Base-by-base conservation (phyloP, 1,140 invertebrate species). In the Hyles euphorbiae region DNA sequence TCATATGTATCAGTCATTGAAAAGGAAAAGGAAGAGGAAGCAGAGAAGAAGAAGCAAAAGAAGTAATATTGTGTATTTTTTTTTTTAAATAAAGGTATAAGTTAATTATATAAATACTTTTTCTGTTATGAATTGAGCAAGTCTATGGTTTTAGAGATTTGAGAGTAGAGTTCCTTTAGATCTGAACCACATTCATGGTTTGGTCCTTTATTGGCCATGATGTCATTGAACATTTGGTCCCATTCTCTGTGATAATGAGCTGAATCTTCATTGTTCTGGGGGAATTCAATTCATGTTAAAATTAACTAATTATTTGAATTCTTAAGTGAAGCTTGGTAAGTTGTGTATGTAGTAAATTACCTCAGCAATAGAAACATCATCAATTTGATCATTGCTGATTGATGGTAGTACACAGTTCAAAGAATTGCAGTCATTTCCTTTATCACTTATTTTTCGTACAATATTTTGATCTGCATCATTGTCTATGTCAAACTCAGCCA, bases 11-110 rank as follows among this genome's bases (percentile, higher is more conserved):
- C 93, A 50, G 94, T 97, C 79, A 98, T 99, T 76, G 98, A 99
- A 83, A 98, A 98, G 88, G 98, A 99, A 82, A 99, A 98, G 76
- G 98, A 99, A 90, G 97, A 98, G 76, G 98, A 99, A 85, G 97
- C 96, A 40, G 98, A 99, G 78, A 98, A 98, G 91, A 98, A 99
- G 83, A 99, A 99, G 82, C 95, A 97, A 74, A 98, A 98, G 90
- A 96, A 96, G 90, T 94, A 91, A 92, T 88, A 63, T 64, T 71
- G 61, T 77, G 60, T 76, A 47, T 60, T 72, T 76, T 76, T 77
- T 70, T 63, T 72, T 65, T 71, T 74, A 57, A 58, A 60, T 69
- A 77, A 79, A 74, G 67, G 62, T 65, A 67, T 79, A 81, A 83
- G 68, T 55, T 71, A 64, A 57, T 58, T 46, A 63, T 53, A 54